phyloP scores from a whole-genome alignment of 2,113 vertebrate species.

The Pimephales promelas region DNA sequence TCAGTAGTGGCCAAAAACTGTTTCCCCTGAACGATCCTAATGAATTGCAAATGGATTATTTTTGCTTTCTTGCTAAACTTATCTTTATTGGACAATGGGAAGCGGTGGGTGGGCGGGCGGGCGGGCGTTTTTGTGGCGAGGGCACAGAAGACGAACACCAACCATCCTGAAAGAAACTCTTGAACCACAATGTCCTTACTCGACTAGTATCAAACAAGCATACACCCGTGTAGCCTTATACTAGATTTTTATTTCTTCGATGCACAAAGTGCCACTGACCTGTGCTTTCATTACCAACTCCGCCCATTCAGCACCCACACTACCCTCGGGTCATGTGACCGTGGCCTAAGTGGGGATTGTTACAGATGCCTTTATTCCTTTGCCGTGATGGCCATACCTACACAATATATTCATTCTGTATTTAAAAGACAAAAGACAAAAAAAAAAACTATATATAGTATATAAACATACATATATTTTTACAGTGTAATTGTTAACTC shows the following conservation, averaged over 20 bases:
- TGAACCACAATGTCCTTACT: constrained; percentile 64
- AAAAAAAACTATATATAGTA: constrained; percentile 76
- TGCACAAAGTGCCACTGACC: constrained; percentile 82
- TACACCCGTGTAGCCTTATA: constrained; percentile 84
- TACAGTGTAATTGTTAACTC: constrained; percentile 81
- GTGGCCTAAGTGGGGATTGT: constrained; percentile 73
- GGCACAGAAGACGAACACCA: not conserved
- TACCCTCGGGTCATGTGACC: constrained; percentile 67
- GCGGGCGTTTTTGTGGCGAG: constrained; percentile 52
- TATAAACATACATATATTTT: constrained; percentile 85
- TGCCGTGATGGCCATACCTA: constrained; percentile 78
- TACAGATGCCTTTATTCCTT: constrained; percentile 82
- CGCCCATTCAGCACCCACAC: constrained; percentile 75
- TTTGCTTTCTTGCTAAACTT: constrained; percentile 19
- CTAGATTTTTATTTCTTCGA: constrained; percentile 78
- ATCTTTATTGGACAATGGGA: constrained; percentile 55
- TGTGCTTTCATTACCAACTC: constrained; percentile 73
- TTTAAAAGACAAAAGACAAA: constrained; percentile 72
- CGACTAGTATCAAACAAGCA: constrained; percentile 71
- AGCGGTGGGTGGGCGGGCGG: too few species aligned
- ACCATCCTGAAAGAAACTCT: constrained; percentile 46
- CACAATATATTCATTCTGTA: constrained; percentile 81
- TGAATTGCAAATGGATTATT: constrained; percentile 33
- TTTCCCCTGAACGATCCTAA: constrained; percentile 59
- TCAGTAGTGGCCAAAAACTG: constrained; percentile 71